Conservation (phyloP, 2,113 vertebrate genomes). For the Eulemur rufifrons region DNA sequence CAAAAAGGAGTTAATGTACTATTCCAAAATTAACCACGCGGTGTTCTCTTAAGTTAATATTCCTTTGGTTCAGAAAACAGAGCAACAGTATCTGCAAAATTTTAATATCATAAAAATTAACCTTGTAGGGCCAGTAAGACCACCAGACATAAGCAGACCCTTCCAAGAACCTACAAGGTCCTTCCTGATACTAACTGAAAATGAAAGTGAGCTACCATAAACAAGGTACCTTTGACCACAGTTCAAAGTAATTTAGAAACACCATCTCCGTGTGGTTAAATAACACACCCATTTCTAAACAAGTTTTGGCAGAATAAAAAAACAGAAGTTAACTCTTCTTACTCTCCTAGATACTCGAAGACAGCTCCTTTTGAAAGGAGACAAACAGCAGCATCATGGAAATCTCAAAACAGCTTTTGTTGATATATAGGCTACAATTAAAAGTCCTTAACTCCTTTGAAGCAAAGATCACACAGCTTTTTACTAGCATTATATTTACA, state of each 20-base stretch:
- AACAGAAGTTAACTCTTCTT: conserved; percentile 21
- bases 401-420: conserved; percentile 14
- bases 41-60: conserved; percentile 5
- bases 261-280: conserved; percentile 31
- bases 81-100: conserved; percentile 34
- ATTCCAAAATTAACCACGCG: conserved; percentile 32
- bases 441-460: conserved; percentile 52
- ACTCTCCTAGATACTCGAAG: neutral
- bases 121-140: neutral
- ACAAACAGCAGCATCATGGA: conserved; percentile 3
- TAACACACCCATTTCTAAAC: conserved; percentile 48
- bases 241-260: conserved; percentile 66
- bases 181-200: conserved; percentile 61
- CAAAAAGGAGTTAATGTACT: neutral
- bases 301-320: conserved; percentile 45
- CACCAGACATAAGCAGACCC: neutral
- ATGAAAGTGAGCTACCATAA: conserved; percentile 58
- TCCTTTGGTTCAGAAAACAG: conserved; percentile 41
- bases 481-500: conserved; percentile 57
- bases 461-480: conserved; percentile 37
- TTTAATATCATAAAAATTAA: conserved; percentile 26
- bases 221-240: conserved; percentile 33
- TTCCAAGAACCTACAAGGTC: neutral
- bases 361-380: neutral
- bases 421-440: conserved; percentile 23